Conservation (phyloP, 2,797 vertebrate species). For the Chaunax sp. region DNA sequence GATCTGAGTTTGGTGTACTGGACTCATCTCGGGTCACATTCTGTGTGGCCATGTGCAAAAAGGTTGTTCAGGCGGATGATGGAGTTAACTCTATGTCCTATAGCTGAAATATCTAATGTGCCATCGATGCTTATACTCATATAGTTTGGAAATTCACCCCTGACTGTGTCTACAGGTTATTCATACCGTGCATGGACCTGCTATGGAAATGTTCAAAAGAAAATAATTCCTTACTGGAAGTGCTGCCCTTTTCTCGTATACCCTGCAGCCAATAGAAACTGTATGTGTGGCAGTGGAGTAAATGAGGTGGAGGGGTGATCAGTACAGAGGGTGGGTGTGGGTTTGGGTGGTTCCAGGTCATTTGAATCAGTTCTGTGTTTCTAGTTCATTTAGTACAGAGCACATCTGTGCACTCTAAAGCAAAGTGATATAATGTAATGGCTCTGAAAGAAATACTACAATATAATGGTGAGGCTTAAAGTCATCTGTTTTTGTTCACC, state of each 20-base stretch:
- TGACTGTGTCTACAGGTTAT: conserved; percentile 22
- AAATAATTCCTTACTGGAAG: conserved; percentile 10
- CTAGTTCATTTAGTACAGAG: conserved; percentile 8
- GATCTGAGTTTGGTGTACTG: conserved; percentile 20
- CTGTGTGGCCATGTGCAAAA: conserved; percentile 17
- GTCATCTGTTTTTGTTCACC: not conserved
- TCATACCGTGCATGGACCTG: not conserved
- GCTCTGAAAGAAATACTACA: not conserved
- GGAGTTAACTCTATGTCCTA: conserved; percentile 21
- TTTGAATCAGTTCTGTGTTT: conserved; percentile 12
- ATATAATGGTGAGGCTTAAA: not conserved
- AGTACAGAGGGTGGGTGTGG: conserved; percentile 12
- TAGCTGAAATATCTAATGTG: conserved; percentile 44
- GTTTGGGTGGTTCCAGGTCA: conserved; percentile 26
- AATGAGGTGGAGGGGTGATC: conserved; percentile 33
- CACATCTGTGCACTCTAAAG: not conserved
- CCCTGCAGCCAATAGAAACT: conserved; percentile 21
- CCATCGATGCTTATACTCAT: conserved; percentile 49
- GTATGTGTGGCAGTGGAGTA: conserved; percentile 63
- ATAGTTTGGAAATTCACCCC: conserved; percentile 23
- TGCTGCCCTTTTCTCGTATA: conserved; percentile 9
- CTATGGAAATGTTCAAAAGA: not conserved
- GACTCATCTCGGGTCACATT: conserved; percentile 10
- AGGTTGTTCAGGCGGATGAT: conserved; percentile 40
- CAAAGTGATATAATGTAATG: not conserved